Evolutionary conservation across 2,113 vertebrate species (phyloP), one percentile per base, ranked within the genome.

Genomic region (Mirza zaza): DNA sequence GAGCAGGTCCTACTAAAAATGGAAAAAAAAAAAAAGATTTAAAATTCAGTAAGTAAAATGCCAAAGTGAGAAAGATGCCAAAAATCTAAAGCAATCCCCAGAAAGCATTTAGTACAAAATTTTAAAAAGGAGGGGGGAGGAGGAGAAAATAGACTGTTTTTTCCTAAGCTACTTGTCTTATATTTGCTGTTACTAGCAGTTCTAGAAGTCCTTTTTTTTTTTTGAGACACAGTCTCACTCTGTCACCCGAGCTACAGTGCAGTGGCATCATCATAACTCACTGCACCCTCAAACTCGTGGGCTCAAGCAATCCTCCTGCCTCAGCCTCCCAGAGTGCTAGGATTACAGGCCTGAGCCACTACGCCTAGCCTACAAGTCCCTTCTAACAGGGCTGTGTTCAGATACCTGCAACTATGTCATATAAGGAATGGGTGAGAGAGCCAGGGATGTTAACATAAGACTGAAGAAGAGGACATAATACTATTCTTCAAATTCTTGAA

Each of bases 71-170:
- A 20, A 55, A 20, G 55, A 88, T 77, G 85, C 23, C 45, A 84
- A 88, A 88, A 85, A 57, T 71, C 90, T 90, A 77, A 85, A 93
- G 59, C 82, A 93, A 83, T 48, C 32, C 42, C 32, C 20, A 63
- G 12, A 23, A 36, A 88, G 14, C 32, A 76, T 42, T 82, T 82
- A 29, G 13, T 42, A 76, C 8, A 92, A 52, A 84, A n/a, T 67
- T 87, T 87, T 42, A 3, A 85, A 79, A 87, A 81, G 50, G 18
- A 29, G 39, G 32, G 34, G 10, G 17, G 55, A 55, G 6, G 55
- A 20, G 18, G 6, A 52, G 25, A 61, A 39, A 94, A 89, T 0
- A 87, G 18, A 36, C 14, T 21, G 73, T 5, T 91, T 52, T 50
- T 90, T 50, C 23, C 39, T 42, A 63, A 68, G 6, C n/a, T 59